Conservation (phyloP, 2,797 vertebrate genomes). For the Cyclopterus lumpus region DNA sequence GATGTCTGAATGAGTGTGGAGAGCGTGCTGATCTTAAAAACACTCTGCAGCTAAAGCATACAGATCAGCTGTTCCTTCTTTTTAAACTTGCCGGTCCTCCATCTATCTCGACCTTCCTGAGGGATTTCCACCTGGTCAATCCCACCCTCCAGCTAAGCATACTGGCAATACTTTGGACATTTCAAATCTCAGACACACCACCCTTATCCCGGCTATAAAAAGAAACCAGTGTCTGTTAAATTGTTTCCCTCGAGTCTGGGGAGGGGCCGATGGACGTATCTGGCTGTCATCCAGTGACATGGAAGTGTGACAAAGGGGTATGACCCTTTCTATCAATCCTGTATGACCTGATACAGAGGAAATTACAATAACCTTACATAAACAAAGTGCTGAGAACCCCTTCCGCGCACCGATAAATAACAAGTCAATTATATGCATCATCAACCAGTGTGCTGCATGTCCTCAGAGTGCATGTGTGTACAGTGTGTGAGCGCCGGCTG, state of each 20-base stretch:
- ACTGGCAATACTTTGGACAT: not conserved
- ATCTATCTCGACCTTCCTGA: not conserved
- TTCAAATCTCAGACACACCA: slow-evolving; percentile 26
- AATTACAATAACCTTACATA: not conserved
- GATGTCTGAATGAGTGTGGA: slow-evolving; percentile 7
- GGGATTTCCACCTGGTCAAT: slow-evolving; percentile 25
- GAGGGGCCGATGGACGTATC: not conserved
- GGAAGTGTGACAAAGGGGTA: not conserved
- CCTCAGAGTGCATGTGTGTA: not conserved
- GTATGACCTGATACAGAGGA: not conserved
- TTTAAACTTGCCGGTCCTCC: slow-evolving; percentile 10
- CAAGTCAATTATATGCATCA: not conserved
- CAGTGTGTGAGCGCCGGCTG: slow-evolving; percentile 18
- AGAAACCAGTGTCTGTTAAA: slow-evolving; percentile 52
- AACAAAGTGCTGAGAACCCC: not conserved
- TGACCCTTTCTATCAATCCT: not conserved
- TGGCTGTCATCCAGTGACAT: not conserved
- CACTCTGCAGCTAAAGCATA: slow-evolving; percentile 31
- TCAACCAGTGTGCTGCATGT: slow-evolving; percentile 15
- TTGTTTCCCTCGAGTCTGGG: slow-evolving; percentile 17
- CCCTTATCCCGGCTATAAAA: slow-evolving; percentile 63
- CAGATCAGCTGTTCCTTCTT: slow-evolving; percentile 26
- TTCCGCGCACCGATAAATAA: slow-evolving; percentile 4
- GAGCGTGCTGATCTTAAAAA: not conserved
- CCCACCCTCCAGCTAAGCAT: slow-evolving; percentile 2